phyloP scores from a whole-genome alignment of 1,140 invertebrate species.

The Nautilus pompilius region DNA sequence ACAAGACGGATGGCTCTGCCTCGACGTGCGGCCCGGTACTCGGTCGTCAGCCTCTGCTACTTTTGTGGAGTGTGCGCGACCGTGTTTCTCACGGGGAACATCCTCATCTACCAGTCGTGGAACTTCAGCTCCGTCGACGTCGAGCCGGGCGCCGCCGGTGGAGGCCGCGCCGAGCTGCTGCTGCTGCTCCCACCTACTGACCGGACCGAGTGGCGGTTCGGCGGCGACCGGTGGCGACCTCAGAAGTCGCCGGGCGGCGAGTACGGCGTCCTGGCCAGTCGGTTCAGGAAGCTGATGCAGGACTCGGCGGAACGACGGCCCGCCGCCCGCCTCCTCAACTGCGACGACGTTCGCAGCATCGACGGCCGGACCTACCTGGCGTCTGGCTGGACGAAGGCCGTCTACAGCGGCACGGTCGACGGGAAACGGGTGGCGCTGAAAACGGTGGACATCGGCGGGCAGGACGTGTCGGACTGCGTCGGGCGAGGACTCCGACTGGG shows the following conservation, averaged over 20 bases:
- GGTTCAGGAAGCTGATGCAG: constrained; percentile 34
- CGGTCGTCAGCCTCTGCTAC: neutral
- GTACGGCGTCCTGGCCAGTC: constrained; percentile 29
- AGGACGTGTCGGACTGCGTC: constrained; percentile 53
- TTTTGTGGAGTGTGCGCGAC: neutral
- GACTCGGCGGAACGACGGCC: constrained; percentile 15
- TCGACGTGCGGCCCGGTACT: neutral
- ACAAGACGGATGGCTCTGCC: neutral
- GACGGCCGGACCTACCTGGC: constrained; percentile 40
- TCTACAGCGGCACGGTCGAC: constrained; percentile 48
- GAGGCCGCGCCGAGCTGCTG: neutral
- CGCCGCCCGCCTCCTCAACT: constrained; percentile 25
- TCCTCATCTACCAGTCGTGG: constrained; percentile 1
- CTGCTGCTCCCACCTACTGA: neutral
- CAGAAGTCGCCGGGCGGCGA: neutral
- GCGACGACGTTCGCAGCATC: constrained; percentile 37
- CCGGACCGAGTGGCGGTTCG: neutral
- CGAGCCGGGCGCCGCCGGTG: neutral
- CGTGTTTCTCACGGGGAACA: neutral
- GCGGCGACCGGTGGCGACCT: constrained; percentile 1
- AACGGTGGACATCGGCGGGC: constrained; percentile 54
- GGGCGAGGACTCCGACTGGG: constrained; percentile 24
- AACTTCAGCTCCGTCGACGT: neutral
- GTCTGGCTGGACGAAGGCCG: constrained; percentile 59
- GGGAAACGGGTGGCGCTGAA: constrained; percentile 54